A percentile compares a stretch with the other conserved stretches of the same genome.
These are phyloP conservation scores for Teinopalpus imperialis DNA, from an alignment of 2,888 invertebrate species.

Conservation along the genomic window DNA sequence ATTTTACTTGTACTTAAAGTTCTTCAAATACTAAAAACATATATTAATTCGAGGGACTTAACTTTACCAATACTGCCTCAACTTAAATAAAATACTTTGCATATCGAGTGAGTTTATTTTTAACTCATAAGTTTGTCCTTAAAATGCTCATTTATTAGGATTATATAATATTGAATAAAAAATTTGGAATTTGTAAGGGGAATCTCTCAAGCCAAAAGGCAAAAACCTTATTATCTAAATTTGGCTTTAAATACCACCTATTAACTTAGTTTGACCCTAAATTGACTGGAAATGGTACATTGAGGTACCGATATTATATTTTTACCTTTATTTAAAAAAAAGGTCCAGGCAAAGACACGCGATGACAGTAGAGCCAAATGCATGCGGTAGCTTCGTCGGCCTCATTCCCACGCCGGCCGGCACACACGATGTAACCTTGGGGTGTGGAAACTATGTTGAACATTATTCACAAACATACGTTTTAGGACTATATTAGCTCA, in stretches of 20 bases:
- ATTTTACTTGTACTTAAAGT: slow-evolving; percentile 19
- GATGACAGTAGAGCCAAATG: slow-evolving; percentile 61
- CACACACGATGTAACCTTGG: slow-evolving; percentile 54
- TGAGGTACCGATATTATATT: slow-evolving; percentile 28
- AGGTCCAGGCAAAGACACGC: slow-evolving; percentile 51
- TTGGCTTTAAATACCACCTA: slow-evolving; percentile 1
- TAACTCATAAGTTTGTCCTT: neutral
- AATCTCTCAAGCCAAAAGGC: slow-evolving; percentile 9
- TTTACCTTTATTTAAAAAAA: too few species aligned
- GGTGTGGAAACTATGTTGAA: slow-evolving; percentile 46
- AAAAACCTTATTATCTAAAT: slow-evolving; percentile 18
- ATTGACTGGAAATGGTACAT: neutral
- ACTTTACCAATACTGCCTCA: too few species aligned
- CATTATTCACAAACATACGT: too few species aligned
- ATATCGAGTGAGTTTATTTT: slow-evolving; percentile 8
- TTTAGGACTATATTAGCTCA: too few species aligned
- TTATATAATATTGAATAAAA: neutral
- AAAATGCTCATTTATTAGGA: slow-evolving; percentile 8
- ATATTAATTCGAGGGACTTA: neutral
- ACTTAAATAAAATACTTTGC: too few species aligned
- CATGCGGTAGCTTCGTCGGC: slow-evolving; percentile 75
- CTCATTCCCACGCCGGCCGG: slow-evolving; percentile 57
- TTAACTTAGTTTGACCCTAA: neutral
- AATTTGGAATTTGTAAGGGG: slow-evolving; percentile 1
- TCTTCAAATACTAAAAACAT: neutral